Conservation (phyloP, 1,140 invertebrate genomes). For the Pteromalus puparum region DNA sequence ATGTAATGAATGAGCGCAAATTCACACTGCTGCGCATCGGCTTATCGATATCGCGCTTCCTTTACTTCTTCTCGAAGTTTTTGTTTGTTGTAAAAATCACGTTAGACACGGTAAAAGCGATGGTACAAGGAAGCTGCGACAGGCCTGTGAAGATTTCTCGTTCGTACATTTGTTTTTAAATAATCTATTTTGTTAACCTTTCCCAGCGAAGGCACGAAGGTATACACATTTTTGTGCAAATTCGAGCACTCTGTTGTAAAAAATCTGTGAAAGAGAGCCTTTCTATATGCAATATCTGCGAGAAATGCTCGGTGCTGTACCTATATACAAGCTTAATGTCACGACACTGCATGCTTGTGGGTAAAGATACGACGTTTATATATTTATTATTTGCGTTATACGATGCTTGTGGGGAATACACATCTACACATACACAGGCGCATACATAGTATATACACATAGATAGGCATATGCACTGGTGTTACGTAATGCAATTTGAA, state of each 20-base stretch:
- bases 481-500: conserved; percentile 43
- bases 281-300: too few species aligned
- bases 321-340: conserved; percentile 15
- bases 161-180: too few species aligned
- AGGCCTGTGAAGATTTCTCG: too few species aligned
- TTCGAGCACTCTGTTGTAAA: too few species aligned
- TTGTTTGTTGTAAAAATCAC: conserved; percentile 50
- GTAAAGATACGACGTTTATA: conserved; percentile 26
- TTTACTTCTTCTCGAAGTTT: background rate
- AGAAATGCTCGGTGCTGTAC: background rate
- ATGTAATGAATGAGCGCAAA: conserved; percentile 68
- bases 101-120: background rate
- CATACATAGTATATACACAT: too few species aligned
- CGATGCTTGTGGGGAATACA: conserved; percentile 25
- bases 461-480: background rate
- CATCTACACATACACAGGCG: background rate
- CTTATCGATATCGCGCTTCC: conserved; percentile 20
- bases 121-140: too few species aligned
- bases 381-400: conserved; percentile 36
- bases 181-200: too few species aligned
- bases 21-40: conserved; percentile 23
- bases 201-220: too few species aligned
- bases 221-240: too few species aligned
- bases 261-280: too few species aligned
- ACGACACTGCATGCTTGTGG: background rate